A percentile compares a stretch with the other conserved stretches of the same genome.
phyloP scores from a whole-genome alignment of 2,113 vertebrate species.

The Syngnathus scovelli region DNA sequence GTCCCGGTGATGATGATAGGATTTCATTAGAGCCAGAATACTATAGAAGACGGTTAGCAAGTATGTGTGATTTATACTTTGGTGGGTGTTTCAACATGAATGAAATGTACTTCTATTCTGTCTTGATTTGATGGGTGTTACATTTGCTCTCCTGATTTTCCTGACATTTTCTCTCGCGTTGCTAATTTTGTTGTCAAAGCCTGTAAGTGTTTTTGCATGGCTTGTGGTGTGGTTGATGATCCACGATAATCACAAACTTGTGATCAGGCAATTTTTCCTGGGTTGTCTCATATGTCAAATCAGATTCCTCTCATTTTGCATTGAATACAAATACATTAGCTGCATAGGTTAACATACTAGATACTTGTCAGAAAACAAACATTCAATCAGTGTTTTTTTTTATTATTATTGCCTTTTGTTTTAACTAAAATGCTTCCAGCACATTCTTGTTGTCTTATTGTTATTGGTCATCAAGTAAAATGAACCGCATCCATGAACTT shows the following conservation, averaged over 20 bases:
- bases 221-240: conserved; percentile 32
- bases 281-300: not conserved
- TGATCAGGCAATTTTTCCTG: conserved; percentile 19
- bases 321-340: not conserved
- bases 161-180: conserved; percentile 7
- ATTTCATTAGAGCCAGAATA: not conserved
- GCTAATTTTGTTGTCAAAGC: conserved; percentile 19
- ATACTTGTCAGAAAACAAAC: not conserved
- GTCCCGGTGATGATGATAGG: not conserved
- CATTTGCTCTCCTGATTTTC: conserved; percentile 1
- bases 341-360: not conserved
- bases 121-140: conserved; percentile 7
- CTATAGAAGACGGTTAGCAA: conserved; percentile 24
- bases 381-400: not conserved
- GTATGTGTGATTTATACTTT: conserved; percentile 15
- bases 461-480: not conserved
- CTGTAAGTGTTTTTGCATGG: conserved; percentile 57
- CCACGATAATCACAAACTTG: conserved; percentile 40
- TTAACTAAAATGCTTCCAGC: not conserved
- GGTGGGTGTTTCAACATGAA: conserved; percentile 11
- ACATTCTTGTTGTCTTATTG: not conserved
- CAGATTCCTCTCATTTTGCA: not conserved
- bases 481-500: conserved; percentile 1
- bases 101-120: conserved; percentile 1
- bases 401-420: not conserved